A percentile compares a stretch with the other conserved stretches of the same genome.
These are phyloP conservation scores for Spongilla lacustris DNA, from an alignment of 37 sponge, comb jelly and placozoan species.

Conservation along the genomic window DNA sequence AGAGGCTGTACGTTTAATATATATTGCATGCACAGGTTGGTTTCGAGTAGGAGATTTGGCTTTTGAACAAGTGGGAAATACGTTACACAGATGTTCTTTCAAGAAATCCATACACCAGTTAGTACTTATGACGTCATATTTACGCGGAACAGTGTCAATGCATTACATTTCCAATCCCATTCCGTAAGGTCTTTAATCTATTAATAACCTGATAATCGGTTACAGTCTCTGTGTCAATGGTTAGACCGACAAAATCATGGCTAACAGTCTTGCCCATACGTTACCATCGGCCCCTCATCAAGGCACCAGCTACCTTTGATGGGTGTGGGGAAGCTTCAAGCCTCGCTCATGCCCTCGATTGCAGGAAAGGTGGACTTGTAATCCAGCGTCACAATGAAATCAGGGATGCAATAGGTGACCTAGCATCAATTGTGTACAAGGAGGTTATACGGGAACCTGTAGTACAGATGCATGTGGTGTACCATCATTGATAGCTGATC, in stretches of 20 bases:
- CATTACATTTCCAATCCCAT: too few relatives aligned
- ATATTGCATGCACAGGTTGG: too few relatives aligned
- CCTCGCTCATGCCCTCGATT: conserved; percentile 42
- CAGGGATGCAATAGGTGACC: conserved; percentile 46
- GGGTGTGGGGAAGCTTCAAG: conserved; percentile 24
- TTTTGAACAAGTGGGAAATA: too few relatives aligned
- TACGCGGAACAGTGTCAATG: too few relatives aligned
- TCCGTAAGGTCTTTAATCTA: too few relatives aligned
- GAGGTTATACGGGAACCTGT: conserved; percentile 44
- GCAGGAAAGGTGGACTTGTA: conserved; percentile 40
- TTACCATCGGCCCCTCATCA: conserved; percentile 9
- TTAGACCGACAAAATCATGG: conserved; percentile 5
- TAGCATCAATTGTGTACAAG: conserved; percentile 38
- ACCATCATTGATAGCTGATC: conserved; percentile 38
- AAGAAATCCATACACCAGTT: too few relatives aligned
- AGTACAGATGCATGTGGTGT: background rate
- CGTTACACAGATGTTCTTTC: too few relatives aligned
- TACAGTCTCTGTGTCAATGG: too few relatives aligned
- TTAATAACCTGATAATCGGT: too few relatives aligned
- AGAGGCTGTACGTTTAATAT: too few relatives aligned
- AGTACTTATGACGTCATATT: too few relatives aligned
- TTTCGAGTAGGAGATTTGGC: too few relatives aligned
- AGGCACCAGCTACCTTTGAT: conserved; percentile 26
- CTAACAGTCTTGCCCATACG: conserved; percentile 25
- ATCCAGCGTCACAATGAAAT: conserved; percentile 43